Evolutionary conservation across 2,888 invertebrate genomes (phyloP).

Genomic region (Sialis lutaria): DNA sequence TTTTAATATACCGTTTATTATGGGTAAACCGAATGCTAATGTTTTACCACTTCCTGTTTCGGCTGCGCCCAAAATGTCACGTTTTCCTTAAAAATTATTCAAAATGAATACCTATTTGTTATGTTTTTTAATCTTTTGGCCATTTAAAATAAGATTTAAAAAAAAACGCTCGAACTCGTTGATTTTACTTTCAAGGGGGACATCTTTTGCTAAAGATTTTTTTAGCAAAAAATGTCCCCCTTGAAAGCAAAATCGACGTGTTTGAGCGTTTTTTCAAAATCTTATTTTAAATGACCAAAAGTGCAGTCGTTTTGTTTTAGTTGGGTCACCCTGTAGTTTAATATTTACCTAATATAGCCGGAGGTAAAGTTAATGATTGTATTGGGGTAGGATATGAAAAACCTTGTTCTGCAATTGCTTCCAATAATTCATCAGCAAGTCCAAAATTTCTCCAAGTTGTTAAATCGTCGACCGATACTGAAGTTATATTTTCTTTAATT

Average conservation of each 20-base stretch:
- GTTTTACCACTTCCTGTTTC: constrained; percentile 99
- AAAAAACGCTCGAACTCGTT: too few species aligned
- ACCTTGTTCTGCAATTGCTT: constrained; percentile 54
- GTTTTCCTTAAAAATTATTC: constrained; percentile 18
- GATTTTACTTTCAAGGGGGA: too few species aligned
- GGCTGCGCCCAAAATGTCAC: constrained; percentile 94
- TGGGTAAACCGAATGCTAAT: constrained; percentile 90
- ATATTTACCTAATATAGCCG: constrained; percentile 59
- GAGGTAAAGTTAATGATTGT: constrained; percentile 61
- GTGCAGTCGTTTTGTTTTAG: too few species aligned
- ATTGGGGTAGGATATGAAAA: constrained; percentile 79
- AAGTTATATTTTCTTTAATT: constrained; percentile 6
- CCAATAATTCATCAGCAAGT: constrained; percentile 50
- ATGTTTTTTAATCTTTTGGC: too few species aligned
- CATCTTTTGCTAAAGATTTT: too few species aligned
- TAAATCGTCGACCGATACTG: constrained; percentile 29
- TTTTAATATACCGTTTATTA: constrained; percentile 69
- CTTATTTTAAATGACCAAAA: too few species aligned
- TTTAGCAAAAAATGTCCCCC: too few species aligned
- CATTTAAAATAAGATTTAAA: too few species aligned
- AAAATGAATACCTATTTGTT: constrained; percentile 25
- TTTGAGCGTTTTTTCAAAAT: too few species aligned
- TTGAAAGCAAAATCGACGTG: too few species aligned
- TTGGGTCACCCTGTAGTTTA: too few species aligned
- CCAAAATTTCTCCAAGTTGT: constrained; percentile 48